These are phyloP conservation scores for Ochropleura plecta DNA, from an alignment of 2,888 invertebrate species.

Conservation along the genomic window DNA sequence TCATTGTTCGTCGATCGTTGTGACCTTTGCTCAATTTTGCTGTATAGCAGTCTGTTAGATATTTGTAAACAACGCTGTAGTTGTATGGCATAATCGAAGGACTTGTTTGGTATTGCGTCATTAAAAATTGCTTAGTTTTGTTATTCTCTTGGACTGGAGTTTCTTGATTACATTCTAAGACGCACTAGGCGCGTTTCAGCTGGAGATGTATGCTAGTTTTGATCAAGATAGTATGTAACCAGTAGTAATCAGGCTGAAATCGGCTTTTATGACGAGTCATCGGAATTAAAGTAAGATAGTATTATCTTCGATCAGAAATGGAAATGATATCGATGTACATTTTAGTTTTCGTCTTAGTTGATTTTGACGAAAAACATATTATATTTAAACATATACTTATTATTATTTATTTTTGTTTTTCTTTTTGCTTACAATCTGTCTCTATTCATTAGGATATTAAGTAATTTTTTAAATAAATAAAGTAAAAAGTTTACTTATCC, in stretches of 20 bases:
- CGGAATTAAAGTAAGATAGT: not conserved
- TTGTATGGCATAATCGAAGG: constrained; percentile 40
- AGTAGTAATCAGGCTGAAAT: not conserved
- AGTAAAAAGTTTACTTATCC: too few relatives aligned
- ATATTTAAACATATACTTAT: too few relatives aligned
- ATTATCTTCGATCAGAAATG: constrained; percentile 5
- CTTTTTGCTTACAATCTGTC: too few relatives aligned
- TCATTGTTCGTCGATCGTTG: constrained; percentile 65
- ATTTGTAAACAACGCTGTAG: constrained; percentile 62
- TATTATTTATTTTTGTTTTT: too few relatives aligned
- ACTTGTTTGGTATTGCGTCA: constrained; percentile 61
- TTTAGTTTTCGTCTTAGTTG: not conserved
- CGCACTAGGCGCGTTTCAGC: constrained; percentile 20
- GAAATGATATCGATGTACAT: not conserved
- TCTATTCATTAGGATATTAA: too few relatives aligned
- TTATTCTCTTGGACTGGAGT: not conserved
- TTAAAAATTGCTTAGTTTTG: constrained; percentile 23
- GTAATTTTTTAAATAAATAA: too few relatives aligned
- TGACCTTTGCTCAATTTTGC: constrained; percentile 72
- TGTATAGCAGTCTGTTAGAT: constrained; percentile 28
- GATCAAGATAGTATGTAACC: not conserved
- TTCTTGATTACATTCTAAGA: not conserved
- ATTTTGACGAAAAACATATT: too few relatives aligned
- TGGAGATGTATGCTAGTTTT: not conserved
- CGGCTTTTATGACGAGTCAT: constrained; percentile 6